Base-by-base conservation (phyloP, 2,888 invertebrate species). In the Bugula neritina region DNA sequence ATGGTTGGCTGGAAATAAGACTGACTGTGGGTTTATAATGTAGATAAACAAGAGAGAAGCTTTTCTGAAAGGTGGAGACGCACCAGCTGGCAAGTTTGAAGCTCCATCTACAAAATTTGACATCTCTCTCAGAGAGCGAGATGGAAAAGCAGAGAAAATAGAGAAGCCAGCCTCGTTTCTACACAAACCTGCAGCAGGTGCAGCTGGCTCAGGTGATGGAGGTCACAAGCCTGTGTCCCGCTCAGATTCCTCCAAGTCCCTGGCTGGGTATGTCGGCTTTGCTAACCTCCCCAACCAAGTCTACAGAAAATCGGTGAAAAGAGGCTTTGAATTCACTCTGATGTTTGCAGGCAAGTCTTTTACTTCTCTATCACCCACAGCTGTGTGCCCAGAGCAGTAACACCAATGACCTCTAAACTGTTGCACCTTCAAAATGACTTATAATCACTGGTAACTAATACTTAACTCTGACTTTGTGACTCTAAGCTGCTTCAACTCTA, bases 231-330 rank as follows among this genome's bases (percentile, higher is more conserved):
- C 17, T 5, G 52, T 25, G 3, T 31, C 21, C 52, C 70, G 54
- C 2, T 25, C 43, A 29, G 70, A 54, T 5, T 70, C 70, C 35
- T 54, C 70, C 13, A 70, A 70, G 23, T 43, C 43, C 5, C 78
- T 79, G 75, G 79, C 84, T 1, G 85, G 85, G 17, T 96, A 95
- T 86, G 81, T 94, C 54, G 94, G 94, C 1, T 94, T 94, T 85
- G 96, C 95, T 71, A 96, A 96, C 87, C 86, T 97, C 54, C 96
- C 96, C 0, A 95, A 96, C 85, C 96, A 96, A 86, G 95, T 97
- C 34, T 95, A 97, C 84, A 88, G 96, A 75, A 97, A 97, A 85
- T 95, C 94, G 0, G 96, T 96, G 72, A 97, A 97, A 85, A 96
- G 95, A 83, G 96, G 96, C 29, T 97, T 97, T 83, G 96, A 96